Evolutionary conservation across 2,888 invertebrate genomes (phyloP), one percentile per base, ranked within the genome.

Genomic region (Lymantria monacha): DNA sequence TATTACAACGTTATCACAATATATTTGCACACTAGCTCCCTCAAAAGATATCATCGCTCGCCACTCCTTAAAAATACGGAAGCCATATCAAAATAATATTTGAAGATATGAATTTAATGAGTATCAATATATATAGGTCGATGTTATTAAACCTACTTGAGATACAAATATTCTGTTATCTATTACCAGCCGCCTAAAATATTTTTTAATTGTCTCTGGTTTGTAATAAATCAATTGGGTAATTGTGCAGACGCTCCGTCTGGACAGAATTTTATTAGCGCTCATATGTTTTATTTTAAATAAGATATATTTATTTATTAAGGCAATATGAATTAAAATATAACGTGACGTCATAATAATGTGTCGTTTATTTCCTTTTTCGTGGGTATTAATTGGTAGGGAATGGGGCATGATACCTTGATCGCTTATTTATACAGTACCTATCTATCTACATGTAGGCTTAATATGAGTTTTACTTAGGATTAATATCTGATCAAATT

Each of bases 111-210:
- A 70, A 72, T 68, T 72, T 74, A 81, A 80, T 72, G 74, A 76
- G 72, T 64, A 61, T 74, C 63, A 61, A 76, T 74, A 83, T n/a
- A n/a, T 78, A 67, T 84, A 71, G 84, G 83, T 75, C 84, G 70
- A 67, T 72, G 68, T 71, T 72, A 79, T 82, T 81, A 76, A 83
- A 76, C 68, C 74, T 76, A 79, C 81, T 84, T 74, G 81, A 83
- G 71, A 76, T 76, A 74, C 69, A 63, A 64, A 55, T 66, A 68
- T 70, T 66, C 49, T 65, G 64, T 69, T 74, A 69, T 70, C 61
- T 59, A 38, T 49, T 44, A 54, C 49, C 9, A 48, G 44, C 51
- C 51, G 55, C 53, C 53, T 53, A 50, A 59, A 66, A 55, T 54
- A 53, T 55, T 58, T 30, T 57, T 51, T 47, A 49, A 43, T 54